Percentiles rank a stretch among this genome's conserved stretches.
phyloP scores from a whole-genome alignment of 2,888 invertebrate species.

The Mimas tiliae region DNA sequence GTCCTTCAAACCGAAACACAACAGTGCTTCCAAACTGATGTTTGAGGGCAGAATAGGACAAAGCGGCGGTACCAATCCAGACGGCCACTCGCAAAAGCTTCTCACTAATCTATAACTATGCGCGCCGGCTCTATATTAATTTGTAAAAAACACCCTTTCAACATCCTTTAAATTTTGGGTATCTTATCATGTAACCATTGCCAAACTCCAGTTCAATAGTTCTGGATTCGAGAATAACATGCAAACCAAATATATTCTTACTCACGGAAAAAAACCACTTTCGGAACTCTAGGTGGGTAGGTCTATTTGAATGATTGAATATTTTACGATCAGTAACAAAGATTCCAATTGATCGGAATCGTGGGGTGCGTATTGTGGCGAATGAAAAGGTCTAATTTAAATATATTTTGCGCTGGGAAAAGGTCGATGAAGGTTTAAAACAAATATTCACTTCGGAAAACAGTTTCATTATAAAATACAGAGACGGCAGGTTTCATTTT shows the following conservation, averaged over 20 bases:
- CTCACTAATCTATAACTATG: no score
- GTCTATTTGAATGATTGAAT: conserved; percentile 30
- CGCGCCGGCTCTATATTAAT: no score
- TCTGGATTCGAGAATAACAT: conserved; percentile 6
- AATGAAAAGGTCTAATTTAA: conserved; percentile 44
- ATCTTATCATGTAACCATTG: neutral
- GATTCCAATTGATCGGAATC: conserved; percentile 38
- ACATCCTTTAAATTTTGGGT: neutral
- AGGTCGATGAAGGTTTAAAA: neutral
- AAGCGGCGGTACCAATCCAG: no score
- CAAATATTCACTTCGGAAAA: neutral
- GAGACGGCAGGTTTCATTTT: neutral
- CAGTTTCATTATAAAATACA: neutral
- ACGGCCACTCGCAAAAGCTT: no score
- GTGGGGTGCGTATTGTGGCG: conserved; percentile 33
- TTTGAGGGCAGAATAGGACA: no score
- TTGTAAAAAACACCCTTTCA: no score
- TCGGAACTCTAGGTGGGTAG: neutral
- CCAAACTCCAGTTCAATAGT: neutral
- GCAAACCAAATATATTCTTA: neutral
- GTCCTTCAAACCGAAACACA: no score
- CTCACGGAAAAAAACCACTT: neutral
- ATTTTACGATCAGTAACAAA: conserved; percentile 34
- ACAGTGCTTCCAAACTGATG: no score
- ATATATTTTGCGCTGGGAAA: conserved; percentile 33